Evolutionary conservation across 2,888 invertebrate genomes (phyloP).

Genomic region (Eilema sororculum): DNA sequence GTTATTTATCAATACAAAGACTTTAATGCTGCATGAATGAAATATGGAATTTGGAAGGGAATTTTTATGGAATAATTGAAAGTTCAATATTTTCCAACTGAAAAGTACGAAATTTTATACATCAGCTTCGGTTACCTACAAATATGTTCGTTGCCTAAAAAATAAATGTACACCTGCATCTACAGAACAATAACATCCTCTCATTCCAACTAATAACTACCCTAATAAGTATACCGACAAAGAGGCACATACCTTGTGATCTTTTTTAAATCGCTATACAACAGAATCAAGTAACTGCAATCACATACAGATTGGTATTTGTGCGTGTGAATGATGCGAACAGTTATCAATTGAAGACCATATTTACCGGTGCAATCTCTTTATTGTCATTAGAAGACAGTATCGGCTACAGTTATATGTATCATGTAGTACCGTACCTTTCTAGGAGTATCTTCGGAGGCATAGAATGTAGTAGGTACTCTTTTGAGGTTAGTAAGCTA

Average conservation of each 20-base stretch:
- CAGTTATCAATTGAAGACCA: not conserved
- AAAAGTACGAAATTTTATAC: no score
- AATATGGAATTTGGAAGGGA: no score
- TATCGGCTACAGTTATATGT: slow-evolving; percentile 1
- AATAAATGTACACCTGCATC: no score
- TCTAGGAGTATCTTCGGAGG: not conserved
- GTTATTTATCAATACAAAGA: no score
- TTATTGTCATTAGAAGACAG: slow-evolving; percentile 1
- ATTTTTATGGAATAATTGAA: no score
- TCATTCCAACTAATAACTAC: no score
- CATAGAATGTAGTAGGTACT: not conserved
- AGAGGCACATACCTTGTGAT: not conserved
- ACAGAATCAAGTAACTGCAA: not conserved
- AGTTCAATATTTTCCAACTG: no score
- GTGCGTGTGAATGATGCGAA: not conserved
- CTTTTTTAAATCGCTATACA: not conserved
- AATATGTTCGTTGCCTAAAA: no score
- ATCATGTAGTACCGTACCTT: not conserved
- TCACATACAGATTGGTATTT: not conserved
- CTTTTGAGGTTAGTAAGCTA: not conserved
- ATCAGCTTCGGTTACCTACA: no score
- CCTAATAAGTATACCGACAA: no score
- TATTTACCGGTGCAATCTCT: not conserved
- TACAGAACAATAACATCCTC: no score
- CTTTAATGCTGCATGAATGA: no score